Conservation (phyloP, 2,797 vertebrate species). For the Spondyliosoma cantharus region DNA sequence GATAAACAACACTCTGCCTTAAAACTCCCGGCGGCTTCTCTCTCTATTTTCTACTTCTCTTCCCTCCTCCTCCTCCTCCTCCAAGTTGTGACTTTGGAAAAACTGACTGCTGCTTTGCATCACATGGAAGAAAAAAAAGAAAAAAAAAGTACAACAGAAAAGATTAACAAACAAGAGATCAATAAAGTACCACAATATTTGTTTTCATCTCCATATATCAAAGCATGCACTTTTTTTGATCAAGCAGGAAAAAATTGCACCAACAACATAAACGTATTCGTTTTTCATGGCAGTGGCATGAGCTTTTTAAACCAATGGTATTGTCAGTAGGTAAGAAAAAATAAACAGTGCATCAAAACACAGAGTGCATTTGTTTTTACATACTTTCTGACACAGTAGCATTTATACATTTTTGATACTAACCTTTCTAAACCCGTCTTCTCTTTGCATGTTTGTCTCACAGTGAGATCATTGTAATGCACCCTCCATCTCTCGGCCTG, state of each 20-base stretch:
- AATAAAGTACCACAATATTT: slow-evolving; percentile 78
- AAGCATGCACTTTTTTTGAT: slow-evolving; percentile 82
- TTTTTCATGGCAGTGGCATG: slow-evolving; percentile 85
- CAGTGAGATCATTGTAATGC: slow-evolving; percentile 40
- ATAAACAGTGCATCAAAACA: slow-evolving; percentile 83
- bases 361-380: slow-evolving; percentile 82
- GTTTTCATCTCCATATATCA: slow-evolving; percentile 81
- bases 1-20: slow-evolving; percentile 59
- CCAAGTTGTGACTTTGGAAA: slow-evolving; percentile 49
- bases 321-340: slow-evolving; percentile 73
- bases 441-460: slow-evolving; percentile 55
- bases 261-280: slow-evolving; percentile 76
- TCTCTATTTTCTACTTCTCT: slow-evolving; percentile 20
- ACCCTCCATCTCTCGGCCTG: slow-evolving; percentile 28
- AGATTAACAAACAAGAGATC: slow-evolving; percentile 74
- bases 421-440: slow-evolving; percentile 46
- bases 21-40: slow-evolving; percentile 49
- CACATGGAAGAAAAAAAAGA: slow-evolving; percentile 54
- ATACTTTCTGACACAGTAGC: slow-evolving; percentile 69
- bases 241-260: slow-evolving; percentile 81
- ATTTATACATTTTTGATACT: slow-evolving; percentile 45
- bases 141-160: slow-evolving; percentile 69
- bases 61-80: slow-evolving; percentile 25
- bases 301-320: slow-evolving; percentile 79
- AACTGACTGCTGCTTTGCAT: slow-evolving; percentile 66